Evolutionary conservation across 64 coral and sea anemone genomes (phyloP).

Genomic region (Astreopora myriophthalma): DNA sequence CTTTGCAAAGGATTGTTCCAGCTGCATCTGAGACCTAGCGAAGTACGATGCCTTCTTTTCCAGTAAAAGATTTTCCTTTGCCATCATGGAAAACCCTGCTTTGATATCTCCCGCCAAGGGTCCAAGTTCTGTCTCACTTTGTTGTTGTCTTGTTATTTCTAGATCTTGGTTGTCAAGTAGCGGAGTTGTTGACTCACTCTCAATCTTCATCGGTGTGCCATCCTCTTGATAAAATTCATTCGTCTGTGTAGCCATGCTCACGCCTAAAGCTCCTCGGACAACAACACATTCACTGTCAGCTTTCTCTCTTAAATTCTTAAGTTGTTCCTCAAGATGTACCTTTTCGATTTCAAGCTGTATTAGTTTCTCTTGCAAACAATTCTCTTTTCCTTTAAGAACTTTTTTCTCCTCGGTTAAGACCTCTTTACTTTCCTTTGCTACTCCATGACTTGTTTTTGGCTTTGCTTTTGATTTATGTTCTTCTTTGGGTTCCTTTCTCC

Average conservation of each 20-base stretch:
- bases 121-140: background rate
- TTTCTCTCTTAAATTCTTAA: background rate
- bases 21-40: conserved; percentile 46
- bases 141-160: background rate
- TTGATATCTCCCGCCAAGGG: background rate
- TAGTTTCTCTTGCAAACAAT: background rate
- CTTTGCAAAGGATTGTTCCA: conserved; percentile 60
- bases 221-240: background rate
- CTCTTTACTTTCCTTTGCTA: conserved; percentile 5
- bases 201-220: background rate
- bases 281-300: background rate
- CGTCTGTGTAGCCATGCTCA: background rate
- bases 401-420: background rate
- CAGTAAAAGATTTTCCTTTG: conserved; percentile 75
- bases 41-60: conserved; percentile 77
- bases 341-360: conserved; percentile 30
- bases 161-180: background rate
- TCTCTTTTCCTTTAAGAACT: background rate
- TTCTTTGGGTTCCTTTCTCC: background rate
- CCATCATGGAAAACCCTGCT: conserved; percentile 30
- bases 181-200: background rate
- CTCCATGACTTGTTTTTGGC: background rate
- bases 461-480: background rate
- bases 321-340: background rate
- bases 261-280: background rate